Conservation (phyloP, 2,888 invertebrate genomes). For the Cheilosia pagana region DNA sequence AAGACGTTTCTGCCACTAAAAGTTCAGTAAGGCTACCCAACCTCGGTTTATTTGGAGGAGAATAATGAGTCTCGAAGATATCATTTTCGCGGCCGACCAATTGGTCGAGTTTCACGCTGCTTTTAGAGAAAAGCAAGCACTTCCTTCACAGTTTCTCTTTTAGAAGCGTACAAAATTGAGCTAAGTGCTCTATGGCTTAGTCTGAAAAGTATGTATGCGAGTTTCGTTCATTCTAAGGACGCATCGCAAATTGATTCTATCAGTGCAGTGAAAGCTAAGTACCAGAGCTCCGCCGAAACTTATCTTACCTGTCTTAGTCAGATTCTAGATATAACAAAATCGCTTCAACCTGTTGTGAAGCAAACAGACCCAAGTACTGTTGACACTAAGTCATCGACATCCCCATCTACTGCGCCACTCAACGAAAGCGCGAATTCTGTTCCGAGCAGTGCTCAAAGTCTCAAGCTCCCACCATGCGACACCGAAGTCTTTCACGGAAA, state of each 20-base stretch:
- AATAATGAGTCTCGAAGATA: not conserved
- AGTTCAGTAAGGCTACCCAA: too few species aligned
- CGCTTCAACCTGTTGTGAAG: not conserved
- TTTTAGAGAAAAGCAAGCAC: not conserved
- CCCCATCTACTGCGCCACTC: too few species aligned
- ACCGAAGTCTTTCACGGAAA: not conserved
- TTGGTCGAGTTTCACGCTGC: not conserved
- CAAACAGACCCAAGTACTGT: too few species aligned
- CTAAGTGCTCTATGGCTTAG: not conserved
- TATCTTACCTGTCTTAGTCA: not conserved
- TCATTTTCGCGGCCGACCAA: constrained; percentile 4
- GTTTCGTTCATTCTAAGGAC: not conserved
- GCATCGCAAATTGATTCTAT: not conserved
- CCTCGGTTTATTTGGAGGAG: too few species aligned
- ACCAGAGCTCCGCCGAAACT: not conserved
- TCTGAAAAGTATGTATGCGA: not conserved
- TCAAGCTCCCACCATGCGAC: too few species aligned
- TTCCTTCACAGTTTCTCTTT: not conserved
- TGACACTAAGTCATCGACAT: too few species aligned
- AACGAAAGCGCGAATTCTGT: too few species aligned
- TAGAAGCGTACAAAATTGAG: not conserved
- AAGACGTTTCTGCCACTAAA: too few species aligned
- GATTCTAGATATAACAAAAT: not conserved
- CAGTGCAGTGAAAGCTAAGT: not conserved
- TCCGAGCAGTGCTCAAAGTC: too few species aligned